Conservation (phyloP, 2,888 invertebrate species). For the Pegoplata infirma region DNA sequence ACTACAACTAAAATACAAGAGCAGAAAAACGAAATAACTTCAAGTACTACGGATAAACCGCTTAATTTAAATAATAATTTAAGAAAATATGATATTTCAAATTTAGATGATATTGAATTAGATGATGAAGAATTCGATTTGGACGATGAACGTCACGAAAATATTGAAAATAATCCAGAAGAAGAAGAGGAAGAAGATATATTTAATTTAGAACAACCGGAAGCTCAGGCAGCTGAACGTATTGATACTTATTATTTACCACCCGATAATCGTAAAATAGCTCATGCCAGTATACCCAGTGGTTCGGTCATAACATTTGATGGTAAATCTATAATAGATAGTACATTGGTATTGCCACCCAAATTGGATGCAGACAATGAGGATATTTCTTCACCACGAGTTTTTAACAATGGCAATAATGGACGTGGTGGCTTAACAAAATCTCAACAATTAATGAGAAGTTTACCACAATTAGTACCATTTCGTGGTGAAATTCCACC, state of each 20-base stretch:
- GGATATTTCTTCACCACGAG: slow-evolving; percentile 64
- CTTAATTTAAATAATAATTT: slow-evolving; percentile 9
- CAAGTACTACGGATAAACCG: too few relatives aligned
- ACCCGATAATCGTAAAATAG: slow-evolving; percentile 80
- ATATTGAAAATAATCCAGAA: not conserved
- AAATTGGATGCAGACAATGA: slow-evolving; percentile 68
- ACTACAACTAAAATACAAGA: too few relatives aligned
- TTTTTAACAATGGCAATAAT: slow-evolving; percentile 54
- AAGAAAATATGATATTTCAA: slow-evolving; percentile 15
- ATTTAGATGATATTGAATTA: slow-evolving; percentile 43
- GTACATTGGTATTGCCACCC: slow-evolving; percentile 80
- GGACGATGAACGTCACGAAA: not conserved
- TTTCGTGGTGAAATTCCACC: slow-evolving; percentile 87
- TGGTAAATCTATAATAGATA: slow-evolving; percentile 85
- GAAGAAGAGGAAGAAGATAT: slow-evolving; percentile 37
- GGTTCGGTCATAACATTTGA: slow-evolving; percentile 86
- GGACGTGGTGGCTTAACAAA: slow-evolving; percentile 77
- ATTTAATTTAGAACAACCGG: slow-evolving; percentile 77
- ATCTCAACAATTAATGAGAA: slow-evolving; percentile 82
- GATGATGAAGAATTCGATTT: slow-evolving; percentile 39
- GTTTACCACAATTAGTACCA: slow-evolving; percentile 85
- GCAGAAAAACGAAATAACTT: too few relatives aligned
- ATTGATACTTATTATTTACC: slow-evolving; percentile 87
- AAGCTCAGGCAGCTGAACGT: slow-evolving; percentile 84
- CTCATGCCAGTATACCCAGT: slow-evolving; percentile 75